Percentiles rank a stretch among this genome's conserved stretches.
Conservation (phyloP, 2,113 vertebrate species). For the Epinephelus fuscoguttatus region DNA sequence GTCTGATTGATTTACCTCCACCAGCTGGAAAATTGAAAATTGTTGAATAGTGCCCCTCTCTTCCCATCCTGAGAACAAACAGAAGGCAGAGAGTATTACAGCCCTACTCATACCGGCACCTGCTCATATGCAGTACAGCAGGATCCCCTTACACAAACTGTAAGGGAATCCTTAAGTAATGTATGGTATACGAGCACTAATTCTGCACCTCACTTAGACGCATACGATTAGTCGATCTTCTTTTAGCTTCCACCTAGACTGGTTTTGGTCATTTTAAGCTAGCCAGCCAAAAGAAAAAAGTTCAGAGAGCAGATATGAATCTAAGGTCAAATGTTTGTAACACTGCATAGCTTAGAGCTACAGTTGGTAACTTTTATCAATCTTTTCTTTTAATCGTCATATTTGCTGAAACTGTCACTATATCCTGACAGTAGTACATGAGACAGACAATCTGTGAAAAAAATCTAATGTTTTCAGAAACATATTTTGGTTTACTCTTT, state of each 20-base stretch:
- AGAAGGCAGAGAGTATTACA: neutral
- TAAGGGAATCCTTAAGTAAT: neutral
- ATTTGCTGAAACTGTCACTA: too few species aligned
- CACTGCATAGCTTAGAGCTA: neutral
- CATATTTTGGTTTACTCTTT: too few species aligned
- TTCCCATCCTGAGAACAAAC: neutral
- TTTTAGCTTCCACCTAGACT: neutral
- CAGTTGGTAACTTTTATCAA: too few species aligned
- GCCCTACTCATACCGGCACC: neutral
- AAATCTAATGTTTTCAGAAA: too few species aligned
- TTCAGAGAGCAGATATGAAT: neutral
- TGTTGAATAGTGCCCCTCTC: neutral
- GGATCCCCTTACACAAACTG: neutral
- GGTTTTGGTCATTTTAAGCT: too few species aligned
- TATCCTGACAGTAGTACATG: too few species aligned
- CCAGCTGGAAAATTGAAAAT: conserved; percentile 15
- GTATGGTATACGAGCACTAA: neutral
- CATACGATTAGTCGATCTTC: neutral
- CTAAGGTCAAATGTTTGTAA: neutral
- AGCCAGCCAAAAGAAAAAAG: neutral
- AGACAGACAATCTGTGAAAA: too few species aligned
- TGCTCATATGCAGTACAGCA: neutral
- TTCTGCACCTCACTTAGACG: neutral
- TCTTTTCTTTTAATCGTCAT: too few species aligned
- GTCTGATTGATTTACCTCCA: conserved; percentile 22